phyloP scores from a whole-genome alignment of 2,113 vertebrate species.

The Onychorhynchus coronatus region DNA sequence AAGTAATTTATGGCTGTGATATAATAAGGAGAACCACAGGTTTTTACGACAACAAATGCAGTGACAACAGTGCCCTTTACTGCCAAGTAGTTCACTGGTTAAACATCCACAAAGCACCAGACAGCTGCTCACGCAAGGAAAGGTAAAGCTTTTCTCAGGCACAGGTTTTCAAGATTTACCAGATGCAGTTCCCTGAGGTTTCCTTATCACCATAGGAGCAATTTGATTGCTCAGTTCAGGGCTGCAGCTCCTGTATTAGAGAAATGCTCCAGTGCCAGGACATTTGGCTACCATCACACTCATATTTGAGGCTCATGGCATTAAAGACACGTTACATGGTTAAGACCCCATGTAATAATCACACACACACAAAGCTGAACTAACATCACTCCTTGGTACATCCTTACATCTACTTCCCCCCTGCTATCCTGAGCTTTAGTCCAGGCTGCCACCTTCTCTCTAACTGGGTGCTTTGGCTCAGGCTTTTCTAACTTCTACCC shows the following conservation, averaged over 20 bases:
- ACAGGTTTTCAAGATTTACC: neutral
- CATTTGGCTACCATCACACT: neutral
- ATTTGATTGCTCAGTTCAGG: neutral
- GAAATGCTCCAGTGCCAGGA: neutral
- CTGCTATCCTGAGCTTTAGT: neutral
- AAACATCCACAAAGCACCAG: neutral
- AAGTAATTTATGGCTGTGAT: neutral
- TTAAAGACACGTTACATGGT: neutral
- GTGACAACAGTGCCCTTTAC: neutral
- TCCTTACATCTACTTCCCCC: neutral
- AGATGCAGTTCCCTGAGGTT: neutral
- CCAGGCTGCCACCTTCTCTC: neutral
- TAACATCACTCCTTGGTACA: neutral
- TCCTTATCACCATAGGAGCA: neutral
- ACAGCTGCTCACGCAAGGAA: neutral
- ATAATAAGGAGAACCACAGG: neutral
- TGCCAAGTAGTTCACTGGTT: neutral
- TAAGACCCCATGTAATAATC: neutral
- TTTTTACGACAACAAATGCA: neutral
- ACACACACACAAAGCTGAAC: accelerated
- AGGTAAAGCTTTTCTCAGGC: neutral
- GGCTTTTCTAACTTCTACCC: neutral
- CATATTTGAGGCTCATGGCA: neutral
- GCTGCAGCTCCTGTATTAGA: neutral
- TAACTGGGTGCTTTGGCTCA: neutral